Base-by-base conservation (phyloP, 1,140 invertebrate species). In the Asobara japonica region DNA sequence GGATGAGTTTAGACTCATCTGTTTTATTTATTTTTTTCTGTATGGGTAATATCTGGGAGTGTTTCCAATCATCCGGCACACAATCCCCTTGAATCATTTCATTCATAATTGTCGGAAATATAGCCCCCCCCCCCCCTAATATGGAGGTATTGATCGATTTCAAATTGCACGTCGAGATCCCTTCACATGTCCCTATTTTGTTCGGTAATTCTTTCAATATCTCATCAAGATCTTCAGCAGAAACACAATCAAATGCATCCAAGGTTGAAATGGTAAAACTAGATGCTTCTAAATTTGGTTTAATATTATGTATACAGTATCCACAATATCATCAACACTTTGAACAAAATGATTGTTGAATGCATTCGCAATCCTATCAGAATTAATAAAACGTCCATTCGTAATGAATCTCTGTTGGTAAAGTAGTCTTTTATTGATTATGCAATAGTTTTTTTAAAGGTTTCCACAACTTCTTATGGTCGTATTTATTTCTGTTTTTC, bases 1-100 rank as follows among this genome's bases (percentile, higher is more conserved):
- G n/a, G n/a, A n/a, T n/a, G n/a, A n/a, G n/a, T n/a, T n/a, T n/a
- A n/a, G n/a, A 73, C 22, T 79, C 72, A 31, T 65, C 65, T 0
- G 65, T 38, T 38, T 70, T 76, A n/a, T 20, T 77, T 11, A 69
- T 61, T 16, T 75, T 20, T 72, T 77, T 77, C 69, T 56, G 67
- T 3, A 78, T 74, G 1, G 77, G 71, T 20, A 67, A 72, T 16
- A 78, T 69, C 6, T 45, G 62, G 0, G 75, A 74, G 18, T 36
- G 68, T 74, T 78, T 76, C 73, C 68, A 78, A n/a, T 33, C n/a
- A 22, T 70, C 10, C n/a, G 71, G 74, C 29, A 61, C 71, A 3
- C n/a, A 8, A 18, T 69, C 74, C 41, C 33, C 8, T 6, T 41
- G 3, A 2, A 77, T n/a, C 2, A 51, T 69, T 3, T 68, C 18